Evolutionary conservation across 1,140 invertebrate genomes (phyloP), one percentile per base, ranked within the genome.

Genomic region (Drosophila biarmipes): DNA sequence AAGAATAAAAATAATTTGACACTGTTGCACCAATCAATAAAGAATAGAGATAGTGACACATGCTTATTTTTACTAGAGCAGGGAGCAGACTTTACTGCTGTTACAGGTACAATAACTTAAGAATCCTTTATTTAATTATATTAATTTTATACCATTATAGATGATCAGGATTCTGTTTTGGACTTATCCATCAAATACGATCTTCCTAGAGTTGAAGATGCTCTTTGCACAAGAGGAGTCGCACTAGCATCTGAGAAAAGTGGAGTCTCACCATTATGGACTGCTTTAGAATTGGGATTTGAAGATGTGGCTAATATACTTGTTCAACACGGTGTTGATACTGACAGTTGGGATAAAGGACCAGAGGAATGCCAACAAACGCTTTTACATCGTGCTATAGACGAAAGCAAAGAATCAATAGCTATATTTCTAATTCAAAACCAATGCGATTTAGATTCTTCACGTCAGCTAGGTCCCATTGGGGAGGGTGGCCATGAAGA

Each of bases 361-460:
- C 97, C 97, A 0, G 96, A 97, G 57, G 95, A 95, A 3, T 98
- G 97, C 86, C 93, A 95, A 38, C 98, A 99, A 91, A 98, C 97
- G 0, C 92, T 99, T 10, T 93, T 99, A 49, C 98, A 99, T 92
- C 95, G 95, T 74, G 97, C 98, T 0, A 97, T 99, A 72, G 98
- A 99, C 93, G 97, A 98, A 92, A 99, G 98, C 90, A 97, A 98
- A 80, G 97, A 99, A 90, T 92, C 94, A 17, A 94, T 96, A 27
- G 97, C 98, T 1, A 96, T 96, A 64, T 99, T 99, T 92, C 93
- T 99, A 10, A 97, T 99, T 61, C 94, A 96, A 73, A 97, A 97
- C 80, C 97, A 97, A 4, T 99, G 98, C 92, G 98, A 99, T 92
- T 93, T 98, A 43, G 97, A 99, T 92, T 95, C 95, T 35, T 94